Base-by-base conservation (phyloP, 2,797 vertebrate species). In the Cossypha caffra region DNA sequence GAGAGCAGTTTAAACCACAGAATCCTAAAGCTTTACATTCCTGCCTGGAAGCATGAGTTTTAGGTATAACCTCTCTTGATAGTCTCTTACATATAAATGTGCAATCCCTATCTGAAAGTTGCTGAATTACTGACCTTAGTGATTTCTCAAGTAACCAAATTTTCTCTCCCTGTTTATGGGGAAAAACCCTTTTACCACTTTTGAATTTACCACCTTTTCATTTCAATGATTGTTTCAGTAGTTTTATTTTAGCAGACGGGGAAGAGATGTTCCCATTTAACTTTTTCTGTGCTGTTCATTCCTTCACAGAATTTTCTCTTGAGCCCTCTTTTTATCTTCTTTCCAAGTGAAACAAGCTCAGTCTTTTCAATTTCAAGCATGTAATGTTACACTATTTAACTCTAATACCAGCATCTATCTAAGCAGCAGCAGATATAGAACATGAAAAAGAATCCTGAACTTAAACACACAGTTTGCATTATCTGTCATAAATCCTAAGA, bases 401-500 rank as follows among this genome's bases (percentile, higher is more conserved):
- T 14, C 13, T 67, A 69, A 77, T 48, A 81, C 19, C 25, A 64
- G 31, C 42, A 87, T 48, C 61, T 63, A 62, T 72, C 31, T 73
- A 76, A 68, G 69, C 62, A 79, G 26, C 57, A 71, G 40, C 54
- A 91, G 55, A 79, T 5, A 82, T 31, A 79, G 92, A 93, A 87
- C 67, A 86, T 33, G 43, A 82, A 92, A 89, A 73, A 71, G 40
- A 80, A 75, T 51, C 67, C 57, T 48, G 57, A 92, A 88, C 84
- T 90, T 92, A 74, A 92, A 43, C 40, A 86, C 77, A 71, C 33
- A 86, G 68, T 31, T 85, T 77, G 88, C 42, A 69, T 86, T 75
- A 93, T 89, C 95, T 96, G 89, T 80, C 81, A 93, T 96, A 96
- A 96, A 96, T 86, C 61, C 74, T 82, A 95, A 97, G 91, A 96